phyloP scores from a whole-genome alignment of 2,113 vertebrate species.

The Suricata suricatta region DNA sequence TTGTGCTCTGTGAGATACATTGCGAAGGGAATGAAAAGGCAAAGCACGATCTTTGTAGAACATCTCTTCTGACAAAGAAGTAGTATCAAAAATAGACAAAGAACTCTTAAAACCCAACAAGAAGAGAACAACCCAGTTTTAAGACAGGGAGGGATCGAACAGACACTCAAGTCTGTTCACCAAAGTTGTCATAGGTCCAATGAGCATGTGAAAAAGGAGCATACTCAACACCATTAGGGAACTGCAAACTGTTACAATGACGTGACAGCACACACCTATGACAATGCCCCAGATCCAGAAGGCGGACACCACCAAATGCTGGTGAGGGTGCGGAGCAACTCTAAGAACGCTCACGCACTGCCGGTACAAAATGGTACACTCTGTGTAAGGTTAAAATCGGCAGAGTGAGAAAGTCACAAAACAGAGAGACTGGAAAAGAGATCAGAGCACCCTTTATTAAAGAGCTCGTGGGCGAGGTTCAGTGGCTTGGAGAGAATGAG shows the following conservation, averaged over 20 bases:
- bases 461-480: too few species aligned
- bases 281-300: neutral
- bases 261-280: neutral
- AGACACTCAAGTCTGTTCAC: neutral
- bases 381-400: too few species aligned
- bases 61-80: neutral
- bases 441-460: too few species aligned
- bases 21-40: neutral
- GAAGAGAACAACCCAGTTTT: neutral
- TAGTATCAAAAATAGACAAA: neutral
- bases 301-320: neutral
- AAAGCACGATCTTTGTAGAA: neutral
- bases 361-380: too few species aligned
- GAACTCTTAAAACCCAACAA: neutral
- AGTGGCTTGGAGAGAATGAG: too few species aligned
- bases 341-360: neutral
- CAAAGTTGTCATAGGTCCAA: neutral
- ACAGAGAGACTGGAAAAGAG: too few species aligned
- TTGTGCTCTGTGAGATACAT: neutral
- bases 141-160: neutral
- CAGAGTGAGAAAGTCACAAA: too few species aligned
- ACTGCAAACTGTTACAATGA: neutral
- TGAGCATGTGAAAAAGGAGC: neutral
- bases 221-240: neutral
- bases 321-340: neutral